These are phyloP conservation scores for Charadrius vociferus DNA, from an alignment of 2,113 vertebrate genomes.

Conservation along the genomic window DNA sequence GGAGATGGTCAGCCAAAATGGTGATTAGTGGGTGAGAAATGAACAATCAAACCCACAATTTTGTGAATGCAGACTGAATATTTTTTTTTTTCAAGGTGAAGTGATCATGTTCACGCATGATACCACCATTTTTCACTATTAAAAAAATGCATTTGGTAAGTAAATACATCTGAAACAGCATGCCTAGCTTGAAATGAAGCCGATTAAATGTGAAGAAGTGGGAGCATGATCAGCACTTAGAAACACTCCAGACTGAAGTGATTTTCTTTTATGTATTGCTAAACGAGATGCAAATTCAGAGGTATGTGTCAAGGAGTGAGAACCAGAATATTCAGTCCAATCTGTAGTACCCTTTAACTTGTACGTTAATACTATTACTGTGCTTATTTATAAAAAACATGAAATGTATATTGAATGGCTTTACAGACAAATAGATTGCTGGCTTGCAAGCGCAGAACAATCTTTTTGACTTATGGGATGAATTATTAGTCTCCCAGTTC, in stretches of 20 bases:
- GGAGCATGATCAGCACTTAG: background rate
- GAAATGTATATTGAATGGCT: background rate
- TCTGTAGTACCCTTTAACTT: background rate
- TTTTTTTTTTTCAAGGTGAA: background rate
- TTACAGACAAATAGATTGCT: background rate
- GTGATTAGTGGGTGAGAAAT: background rate
- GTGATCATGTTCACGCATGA: background rate
- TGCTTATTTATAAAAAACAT: background rate
- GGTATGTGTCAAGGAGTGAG: background rate
- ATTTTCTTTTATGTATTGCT: background rate
- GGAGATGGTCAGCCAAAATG: background rate
- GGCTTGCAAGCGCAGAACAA: background rate
- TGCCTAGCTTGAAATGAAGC: background rate
- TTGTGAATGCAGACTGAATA: background rate
- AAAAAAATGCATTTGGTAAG: accelerated
- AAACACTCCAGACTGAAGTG: background rate
- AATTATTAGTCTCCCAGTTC: background rate
- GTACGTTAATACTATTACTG: background rate
- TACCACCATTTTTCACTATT: background rate
- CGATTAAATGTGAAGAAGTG: background rate
- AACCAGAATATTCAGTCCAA: background rate
- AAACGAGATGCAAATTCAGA: background rate
- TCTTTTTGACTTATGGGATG: background rate
- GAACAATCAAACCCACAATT: background rate
- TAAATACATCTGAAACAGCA: background rate